phyloP scores from a whole-genome alignment of 2,113 vertebrate species.

The Elanoides forficatus region DNA sequence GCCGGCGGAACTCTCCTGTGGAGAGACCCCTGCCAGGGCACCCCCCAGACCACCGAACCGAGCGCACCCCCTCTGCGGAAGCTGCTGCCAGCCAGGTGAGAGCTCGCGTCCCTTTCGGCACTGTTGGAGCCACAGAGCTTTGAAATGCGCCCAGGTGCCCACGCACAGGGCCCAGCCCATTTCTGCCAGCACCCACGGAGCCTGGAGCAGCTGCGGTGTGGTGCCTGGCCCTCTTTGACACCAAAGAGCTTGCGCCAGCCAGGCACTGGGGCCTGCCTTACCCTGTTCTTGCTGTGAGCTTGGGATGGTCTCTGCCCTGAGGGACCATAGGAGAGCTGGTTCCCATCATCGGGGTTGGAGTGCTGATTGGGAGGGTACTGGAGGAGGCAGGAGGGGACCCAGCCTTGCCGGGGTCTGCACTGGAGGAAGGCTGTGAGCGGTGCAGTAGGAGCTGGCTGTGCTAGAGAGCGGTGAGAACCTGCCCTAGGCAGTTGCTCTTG shows the following conservation, averaged over 20 bases:
- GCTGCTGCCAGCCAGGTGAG: slow-evolving; percentile 93
- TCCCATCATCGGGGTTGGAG: background rate
- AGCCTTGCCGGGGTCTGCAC: accelerated
- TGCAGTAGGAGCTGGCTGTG: background rate
- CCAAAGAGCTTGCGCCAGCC: accelerated
- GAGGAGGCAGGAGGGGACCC: background rate
- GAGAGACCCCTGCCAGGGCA: slow-evolving; percentile 86
- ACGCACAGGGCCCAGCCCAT: accelerated
- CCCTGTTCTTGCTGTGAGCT: background rate
- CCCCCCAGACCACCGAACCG: slow-evolving; percentile 52
- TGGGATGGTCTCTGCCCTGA: background rate
- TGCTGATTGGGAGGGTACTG: background rate
- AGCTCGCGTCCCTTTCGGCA: background rate
- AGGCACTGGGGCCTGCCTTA: background rate
- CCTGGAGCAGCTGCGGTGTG: background rate
- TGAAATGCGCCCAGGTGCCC: background rate
- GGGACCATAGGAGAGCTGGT: background rate
- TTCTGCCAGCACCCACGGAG: background rate
- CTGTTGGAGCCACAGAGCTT: background rate
- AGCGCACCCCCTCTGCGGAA: slow-evolving; percentile 74
- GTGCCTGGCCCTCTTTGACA: background rate
- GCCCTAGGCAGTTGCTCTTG: accelerated
- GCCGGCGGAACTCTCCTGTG: slow-evolving; percentile 94
- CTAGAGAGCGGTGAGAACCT: background rate
- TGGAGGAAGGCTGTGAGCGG: accelerated